These are phyloP conservation scores for Pterocles burchelli DNA, from an alignment of 2,113 vertebrate species.

Conservation along the genomic window DNA sequence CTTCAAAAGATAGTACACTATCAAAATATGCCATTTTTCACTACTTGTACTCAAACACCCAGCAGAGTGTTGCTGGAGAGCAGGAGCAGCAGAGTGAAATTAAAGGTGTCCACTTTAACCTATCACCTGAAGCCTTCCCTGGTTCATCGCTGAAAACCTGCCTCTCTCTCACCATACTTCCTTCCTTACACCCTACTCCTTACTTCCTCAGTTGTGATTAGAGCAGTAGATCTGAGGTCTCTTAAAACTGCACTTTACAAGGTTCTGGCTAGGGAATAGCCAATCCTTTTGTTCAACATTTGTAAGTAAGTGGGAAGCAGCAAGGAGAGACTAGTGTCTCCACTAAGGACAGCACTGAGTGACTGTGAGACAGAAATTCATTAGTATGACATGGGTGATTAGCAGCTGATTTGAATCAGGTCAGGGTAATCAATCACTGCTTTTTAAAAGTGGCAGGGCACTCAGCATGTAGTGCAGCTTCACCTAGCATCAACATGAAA, in stretches of 20 bases:
- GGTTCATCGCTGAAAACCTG: neutral
- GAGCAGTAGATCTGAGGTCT: neutral
- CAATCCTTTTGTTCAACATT: neutral
- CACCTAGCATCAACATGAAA: neutral
- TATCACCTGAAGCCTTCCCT: neutral
- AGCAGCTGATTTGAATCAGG: neutral
- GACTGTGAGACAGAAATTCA: neutral
- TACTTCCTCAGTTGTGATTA: fast-evolving
- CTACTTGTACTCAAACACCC: neutral
- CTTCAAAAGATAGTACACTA: neutral
- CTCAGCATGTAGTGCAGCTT: neutral
- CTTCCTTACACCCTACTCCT: neutral
- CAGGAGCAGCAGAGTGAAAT: neutral
- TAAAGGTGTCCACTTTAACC: neutral
- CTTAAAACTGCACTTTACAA: neutral
- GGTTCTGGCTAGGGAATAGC: neutral
- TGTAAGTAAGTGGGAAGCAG: neutral
- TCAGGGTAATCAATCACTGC: neutral
- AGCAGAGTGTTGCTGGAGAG: neutral
- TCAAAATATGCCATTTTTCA: neutral
- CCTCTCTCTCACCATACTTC: neutral
- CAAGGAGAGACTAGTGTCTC: neutral
- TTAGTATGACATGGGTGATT: neutral
- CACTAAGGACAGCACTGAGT: neutral
- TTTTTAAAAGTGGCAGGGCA: neutral